phyloP scores from a whole-genome alignment of 2,888 invertebrate genomes.

The Pomacea canaliculata region DNA sequence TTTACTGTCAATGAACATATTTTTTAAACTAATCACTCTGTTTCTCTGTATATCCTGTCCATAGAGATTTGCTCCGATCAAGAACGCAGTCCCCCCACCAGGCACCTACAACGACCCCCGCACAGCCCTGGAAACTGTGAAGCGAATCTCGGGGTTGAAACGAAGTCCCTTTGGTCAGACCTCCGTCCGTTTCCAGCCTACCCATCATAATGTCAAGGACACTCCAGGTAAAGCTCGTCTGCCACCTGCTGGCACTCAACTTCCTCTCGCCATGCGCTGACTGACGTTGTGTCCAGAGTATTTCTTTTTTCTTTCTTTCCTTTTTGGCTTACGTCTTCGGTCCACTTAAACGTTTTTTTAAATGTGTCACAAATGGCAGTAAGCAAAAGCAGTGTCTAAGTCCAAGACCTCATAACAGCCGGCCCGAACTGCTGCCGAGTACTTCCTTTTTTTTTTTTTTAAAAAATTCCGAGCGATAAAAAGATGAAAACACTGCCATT shows the following conservation, averaged over 20 bases:
- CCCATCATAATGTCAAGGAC: slow-evolving; percentile 41
- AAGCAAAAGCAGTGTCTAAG: no score
- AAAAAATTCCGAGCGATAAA: no score
- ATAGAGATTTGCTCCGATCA: slow-evolving; percentile 61
- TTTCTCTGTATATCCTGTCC: slow-evolving; percentile 16
- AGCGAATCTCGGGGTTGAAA: slow-evolving; percentile 65
- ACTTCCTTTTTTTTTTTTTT: no score
- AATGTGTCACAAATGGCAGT: no score
- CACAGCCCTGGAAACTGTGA: slow-evolving; percentile 61
- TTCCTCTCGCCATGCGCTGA: no score
- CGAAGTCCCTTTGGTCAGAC: slow-evolving; percentile 69
- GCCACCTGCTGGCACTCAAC: neutral
- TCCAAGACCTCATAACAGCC: no score
- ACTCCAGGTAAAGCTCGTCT: slow-evolving; percentile 58
- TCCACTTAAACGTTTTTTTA: no score
- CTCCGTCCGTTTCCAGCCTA: slow-evolving; percentile 60
- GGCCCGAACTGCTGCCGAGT: no score
- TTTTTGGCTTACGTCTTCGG: no score
- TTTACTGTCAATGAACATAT: neutral
- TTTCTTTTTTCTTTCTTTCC: no score
- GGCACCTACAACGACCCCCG: slow-evolving; percentile 69
- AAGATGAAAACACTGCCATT: no score
- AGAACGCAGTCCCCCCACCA: slow-evolving; percentile 62
- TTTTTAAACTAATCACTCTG: neutral
- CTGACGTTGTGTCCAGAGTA: no score